Evolutionary conservation across 2,888 invertebrate genomes (phyloP), one percentile per base, ranked within the genome.

Genomic region (Pantelozetes paolii): DNA sequence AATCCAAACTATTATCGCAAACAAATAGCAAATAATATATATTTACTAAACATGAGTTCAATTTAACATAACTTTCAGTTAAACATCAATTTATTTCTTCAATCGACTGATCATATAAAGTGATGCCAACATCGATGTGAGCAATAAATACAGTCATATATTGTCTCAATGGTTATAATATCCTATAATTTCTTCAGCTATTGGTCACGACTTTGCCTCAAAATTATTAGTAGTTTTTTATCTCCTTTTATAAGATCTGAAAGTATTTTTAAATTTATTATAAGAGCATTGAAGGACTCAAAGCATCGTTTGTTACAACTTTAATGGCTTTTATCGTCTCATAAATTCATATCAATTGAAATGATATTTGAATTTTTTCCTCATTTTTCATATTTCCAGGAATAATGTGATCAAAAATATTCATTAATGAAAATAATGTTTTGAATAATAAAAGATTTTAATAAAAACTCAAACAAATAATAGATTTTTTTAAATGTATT

Each of bases 121-220:
- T 23, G 13, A 57, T 23, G 36, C 36, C 5, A 36, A 36, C 36
- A 36, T n/a, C n/a, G n/a, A n/a, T n/a, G n/a, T n/a, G n/a, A 54
- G 26, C 20, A 8, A 54, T 54, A 54, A 54, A 54, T 54, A 54
- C 11, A 54, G 54, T 54, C 26, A 57, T 57, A 57, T 23, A 23
- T 57, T 28, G 57, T 57, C 30, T 57, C 54, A 28, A 26, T 20
- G 54, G 13, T 30, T 57, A 28, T 57, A 23, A 57, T 28, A 57
- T 18, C 28, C 20, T 28, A 23, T 54, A 23, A 54, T 54, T 23
- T 23, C 54, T 54, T 23, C 15, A 28, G 30, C 13, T 57, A 28
- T 28, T 28, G 15, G 57, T 57, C 57, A 57, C 57, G 57, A 57
- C 28, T 57, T 57, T 15, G 23, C 28, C 23, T 28, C 30, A 54